Base-by-base conservation (phyloP, 2,797 vertebrate genomes). In the Sebastiscus tertius region DNA sequence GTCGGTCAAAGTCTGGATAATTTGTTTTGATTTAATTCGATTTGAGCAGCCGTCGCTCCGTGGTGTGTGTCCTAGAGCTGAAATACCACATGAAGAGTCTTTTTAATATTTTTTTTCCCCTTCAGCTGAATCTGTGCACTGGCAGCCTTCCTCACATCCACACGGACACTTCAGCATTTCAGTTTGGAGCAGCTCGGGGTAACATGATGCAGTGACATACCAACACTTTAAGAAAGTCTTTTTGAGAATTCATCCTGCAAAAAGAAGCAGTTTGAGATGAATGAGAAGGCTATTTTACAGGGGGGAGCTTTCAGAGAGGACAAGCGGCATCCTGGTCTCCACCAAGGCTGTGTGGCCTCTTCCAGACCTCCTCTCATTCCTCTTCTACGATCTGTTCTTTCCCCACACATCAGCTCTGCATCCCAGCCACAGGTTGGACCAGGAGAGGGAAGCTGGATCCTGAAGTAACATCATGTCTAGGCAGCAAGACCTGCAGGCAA, bases 401-500 rank as follows among this genome's bases (percentile, higher is more conserved):
- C 60, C 82, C 82, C 54, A 82, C 63, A 79, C 62, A 59, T 85
- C 77, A 80, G 86, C 86, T 86, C 73, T 77, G 81, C 75, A 55
- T 84, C 85, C 66, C 59, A 81, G 86, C 85, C 72, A 70, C 71
- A 80, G 69, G 80, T 66, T 62, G 73, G 79, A 82, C 88, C 79
- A 83, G 68, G 61, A 89, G 80, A 89, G 60, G 59, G 87, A 89
- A 65, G 90, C 90, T 86, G 90, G 77, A 90, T 90, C 82, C 85
- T 89, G 84, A 91, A 89, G 88, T 85, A 74, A 88, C 72, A 34
- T 88, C 89, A 88, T 42, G 56, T 86, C 75, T 66, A 33, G 86
- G 82, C 77, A 77, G 75, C 70, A 65, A 82, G 55, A 86, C 90
- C 94, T 94, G 85, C 55, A 80, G 63, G 36, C 9, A 9, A 69